These are phyloP conservation scores for Premnoplex brunnescens DNA, from an alignment of 2,797 vertebrate genomes.

Conservation along the genomic window DNA sequence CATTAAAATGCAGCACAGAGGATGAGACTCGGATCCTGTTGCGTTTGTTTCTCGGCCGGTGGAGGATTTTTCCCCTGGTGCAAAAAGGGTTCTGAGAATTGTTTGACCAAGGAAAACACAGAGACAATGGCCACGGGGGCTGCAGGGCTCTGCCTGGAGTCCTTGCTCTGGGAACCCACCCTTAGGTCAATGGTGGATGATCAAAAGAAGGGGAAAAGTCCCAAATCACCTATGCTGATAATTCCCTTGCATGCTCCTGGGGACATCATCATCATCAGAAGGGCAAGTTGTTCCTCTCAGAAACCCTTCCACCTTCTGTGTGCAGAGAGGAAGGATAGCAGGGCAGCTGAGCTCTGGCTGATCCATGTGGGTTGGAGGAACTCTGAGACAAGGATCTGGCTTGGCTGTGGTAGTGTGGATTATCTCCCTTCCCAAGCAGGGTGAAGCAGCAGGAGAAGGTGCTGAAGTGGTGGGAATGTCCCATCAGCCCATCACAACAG, in stretches of 20 bases:
- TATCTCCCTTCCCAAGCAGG: not conserved
- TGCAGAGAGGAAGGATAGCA: not conserved
- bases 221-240: not conserved
- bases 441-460: not conserved
- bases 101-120: not conserved
- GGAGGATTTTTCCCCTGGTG: not conserved
- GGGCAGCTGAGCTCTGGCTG: not conserved
- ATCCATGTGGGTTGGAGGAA: not conserved
- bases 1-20: not conserved
- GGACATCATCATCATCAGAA: not conserved
- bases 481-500: not conserved
- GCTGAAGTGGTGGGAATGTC: not conserved
- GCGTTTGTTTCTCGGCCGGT: not conserved
- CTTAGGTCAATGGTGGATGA: not conserved
- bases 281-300: not conserved
- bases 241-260: not conserved
- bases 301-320: not conserved
- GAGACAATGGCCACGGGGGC: fast-evolving
- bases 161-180: not conserved
- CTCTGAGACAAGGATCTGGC: not conserved
- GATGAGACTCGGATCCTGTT: not conserved
- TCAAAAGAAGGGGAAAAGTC: not conserved
- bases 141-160: not conserved
- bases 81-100: not conserved
- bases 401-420: not conserved